These are phyloP conservation scores for Scrobipalpa costella DNA, from an alignment of 2,888 invertebrate species.

Conservation along the genomic window DNA sequence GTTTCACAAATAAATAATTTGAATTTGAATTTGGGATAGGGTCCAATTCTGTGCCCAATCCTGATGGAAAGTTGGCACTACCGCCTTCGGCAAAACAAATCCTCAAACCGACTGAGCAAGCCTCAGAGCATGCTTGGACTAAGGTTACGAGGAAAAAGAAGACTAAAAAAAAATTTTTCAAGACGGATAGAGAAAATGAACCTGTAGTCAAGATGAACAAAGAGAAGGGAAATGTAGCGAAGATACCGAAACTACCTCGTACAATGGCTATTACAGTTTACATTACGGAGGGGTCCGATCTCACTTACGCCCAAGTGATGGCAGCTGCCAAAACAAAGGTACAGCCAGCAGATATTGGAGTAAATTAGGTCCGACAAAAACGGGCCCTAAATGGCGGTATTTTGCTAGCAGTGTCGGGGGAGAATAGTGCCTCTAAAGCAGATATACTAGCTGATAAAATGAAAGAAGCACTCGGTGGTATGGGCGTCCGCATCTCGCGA, in stretches of 20 bases:
- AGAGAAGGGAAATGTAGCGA: background rate
- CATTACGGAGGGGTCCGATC: background rate
- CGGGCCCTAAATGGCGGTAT: background rate
- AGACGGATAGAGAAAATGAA: too few species aligned
- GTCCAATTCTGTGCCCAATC: too few species aligned
- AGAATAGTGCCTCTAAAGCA: background rate
- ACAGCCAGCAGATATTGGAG: background rate
- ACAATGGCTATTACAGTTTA: background rate
- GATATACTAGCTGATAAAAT: background rate
- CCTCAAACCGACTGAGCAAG: background rate
- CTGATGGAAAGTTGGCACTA: too few species aligned
- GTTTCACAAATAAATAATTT: too few species aligned
- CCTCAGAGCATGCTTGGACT: background rate
- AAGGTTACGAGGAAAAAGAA: background rate
- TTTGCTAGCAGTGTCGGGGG: background rate
- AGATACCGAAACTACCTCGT: background rate
- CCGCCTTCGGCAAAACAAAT: background rate
- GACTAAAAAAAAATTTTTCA: too few species aligned
- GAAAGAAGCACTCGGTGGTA: too few species aligned
- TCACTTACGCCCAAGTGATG: background rate
- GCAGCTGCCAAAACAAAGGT: background rate
- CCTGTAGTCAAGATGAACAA: background rate
- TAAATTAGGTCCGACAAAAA: background rate
- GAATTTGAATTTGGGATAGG: too few species aligned
- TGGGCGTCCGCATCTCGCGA: too few species aligned